phyloP scores from a whole-genome alignment of 2,113 vertebrate genomes.

The rat (Rattus norvegicus) region DNA sequence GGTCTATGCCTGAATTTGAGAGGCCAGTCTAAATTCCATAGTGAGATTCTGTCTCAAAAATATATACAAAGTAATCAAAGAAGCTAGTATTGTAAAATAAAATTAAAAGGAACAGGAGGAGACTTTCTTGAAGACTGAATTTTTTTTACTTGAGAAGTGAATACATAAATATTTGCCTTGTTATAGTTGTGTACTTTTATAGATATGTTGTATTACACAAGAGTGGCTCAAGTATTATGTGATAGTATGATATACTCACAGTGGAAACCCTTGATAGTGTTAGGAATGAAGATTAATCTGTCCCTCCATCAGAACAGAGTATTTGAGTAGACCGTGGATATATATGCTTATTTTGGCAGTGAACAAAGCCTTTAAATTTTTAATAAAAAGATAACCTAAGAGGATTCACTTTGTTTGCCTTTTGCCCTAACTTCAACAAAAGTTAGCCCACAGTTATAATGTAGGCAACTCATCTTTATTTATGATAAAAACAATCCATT shows the following conservation, averaged over 20 bases:
- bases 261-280: background rate
- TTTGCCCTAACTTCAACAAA: background rate
- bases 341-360: background rate
- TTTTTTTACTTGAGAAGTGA: background rate
- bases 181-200: slow-evolving; percentile 1
- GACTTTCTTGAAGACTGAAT: background rate
- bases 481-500: background rate
- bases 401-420: background rate
- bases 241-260: background rate
- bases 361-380: background rate
- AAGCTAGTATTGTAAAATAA: background rate
- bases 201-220: background rate
- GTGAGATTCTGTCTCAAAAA: background rate
- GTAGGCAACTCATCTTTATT: background rate
- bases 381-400: background rate
- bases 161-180: background rate
- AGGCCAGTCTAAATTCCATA: background rate
- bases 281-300: background rate
- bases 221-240: background rate
- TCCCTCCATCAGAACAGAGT: background rate
- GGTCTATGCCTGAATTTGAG: background rate
- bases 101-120: background rate
- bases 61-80: background rate
- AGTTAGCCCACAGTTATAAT: background rate
- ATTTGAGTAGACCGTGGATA: background rate